Base-by-base conservation (phyloP, 2,113 vertebrate species). In the Corynorhinus townsendii region DNA sequence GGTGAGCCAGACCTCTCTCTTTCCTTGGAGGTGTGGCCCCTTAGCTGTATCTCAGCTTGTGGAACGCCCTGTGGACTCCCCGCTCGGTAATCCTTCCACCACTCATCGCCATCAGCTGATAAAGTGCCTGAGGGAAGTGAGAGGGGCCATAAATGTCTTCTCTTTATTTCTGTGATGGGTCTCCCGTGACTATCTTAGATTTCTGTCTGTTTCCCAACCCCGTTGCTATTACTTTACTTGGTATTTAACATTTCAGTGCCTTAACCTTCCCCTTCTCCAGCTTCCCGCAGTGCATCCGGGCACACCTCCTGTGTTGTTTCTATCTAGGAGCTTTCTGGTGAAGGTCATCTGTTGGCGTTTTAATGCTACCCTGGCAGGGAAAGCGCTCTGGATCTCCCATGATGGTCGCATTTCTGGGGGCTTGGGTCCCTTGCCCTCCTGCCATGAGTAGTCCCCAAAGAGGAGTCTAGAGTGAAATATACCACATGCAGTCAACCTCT, bases 211-310 rank as follows among this genome's bases (percentile, higher is more conserved):
- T 68, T 87, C 16, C 59, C 52, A 52, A 40, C 24, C 7, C 30
- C 22, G 11, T 5, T 35, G n/a, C 33, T 4, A 1, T 24, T 30
- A 43, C 81, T 91, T 72, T 47, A 40, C 28, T 52, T 81, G 24
- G 52, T 52, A 38, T 56, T 49, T 72, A 47, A 15, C 17, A 30
- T 33, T 40, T 30, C 28, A 10, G 0, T 15, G 9, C 8, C 33
- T 47, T 86, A 64, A 38, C 64, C 12, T 69, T 77, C 40, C 43
- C 52, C 49, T 88, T 35, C 81, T 68, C 22, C 33, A 40, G 19
- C 22, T 76, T 75, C 26, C 0, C 22, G 19, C 40, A 20, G 0
- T 24, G 49, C 24, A 2, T 86, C 35, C 15, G 2, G 1, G n/a
- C 62, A 5, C 20, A 8, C 11, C 30, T 64, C 19, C 4, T 0